Conservation (phyloP, 1,140 invertebrate genomes). For the Dendrolimus kikuchii region DNA sequence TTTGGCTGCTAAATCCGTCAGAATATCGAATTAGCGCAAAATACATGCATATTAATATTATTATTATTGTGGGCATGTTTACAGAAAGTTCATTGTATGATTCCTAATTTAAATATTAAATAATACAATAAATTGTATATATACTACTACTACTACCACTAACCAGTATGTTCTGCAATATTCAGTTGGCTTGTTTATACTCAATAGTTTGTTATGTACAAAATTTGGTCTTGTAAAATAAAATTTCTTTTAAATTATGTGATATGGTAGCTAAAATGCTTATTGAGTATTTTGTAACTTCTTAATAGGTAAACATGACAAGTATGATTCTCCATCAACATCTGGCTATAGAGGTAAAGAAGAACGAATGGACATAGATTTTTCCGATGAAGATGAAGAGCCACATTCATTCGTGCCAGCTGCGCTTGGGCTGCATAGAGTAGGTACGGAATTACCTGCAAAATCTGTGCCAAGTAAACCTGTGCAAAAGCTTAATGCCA, state of each 20-base stretch:
- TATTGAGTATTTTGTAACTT: constrained; percentile 14
- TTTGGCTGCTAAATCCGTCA: too few species aligned
- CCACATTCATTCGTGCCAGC: constrained; percentile 81
- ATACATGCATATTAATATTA: too few species aligned
- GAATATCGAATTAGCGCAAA: too few species aligned
- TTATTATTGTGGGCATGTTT: too few species aligned
- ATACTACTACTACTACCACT: too few species aligned
- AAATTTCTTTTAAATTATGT: neutral
- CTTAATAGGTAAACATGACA: constrained; percentile 52
- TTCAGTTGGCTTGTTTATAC: constrained; percentile 49
- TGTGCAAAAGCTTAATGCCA: constrained; percentile 83
- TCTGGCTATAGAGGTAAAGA: constrained; percentile 71
- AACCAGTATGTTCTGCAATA: neutral
- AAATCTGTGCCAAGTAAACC: constrained; percentile 80
- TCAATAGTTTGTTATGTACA: constrained; percentile 14
- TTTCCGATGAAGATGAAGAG: constrained; percentile 77
- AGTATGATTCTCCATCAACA: constrained; percentile 43
- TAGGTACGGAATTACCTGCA: constrained; percentile 81
- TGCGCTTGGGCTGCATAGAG: constrained; percentile 83
- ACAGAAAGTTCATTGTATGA: too few species aligned
- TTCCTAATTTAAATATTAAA: too few species aligned
- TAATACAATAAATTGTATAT: too few species aligned
- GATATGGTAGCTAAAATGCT: neutral
- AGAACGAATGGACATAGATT: constrained; percentile 76
- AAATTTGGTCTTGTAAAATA: constrained; percentile 18